Evolutionary conservation across 2,113 vertebrate species (phyloP), one percentile per base, ranked within the genome.

Genomic region (Pogona vitticeps): DNA sequence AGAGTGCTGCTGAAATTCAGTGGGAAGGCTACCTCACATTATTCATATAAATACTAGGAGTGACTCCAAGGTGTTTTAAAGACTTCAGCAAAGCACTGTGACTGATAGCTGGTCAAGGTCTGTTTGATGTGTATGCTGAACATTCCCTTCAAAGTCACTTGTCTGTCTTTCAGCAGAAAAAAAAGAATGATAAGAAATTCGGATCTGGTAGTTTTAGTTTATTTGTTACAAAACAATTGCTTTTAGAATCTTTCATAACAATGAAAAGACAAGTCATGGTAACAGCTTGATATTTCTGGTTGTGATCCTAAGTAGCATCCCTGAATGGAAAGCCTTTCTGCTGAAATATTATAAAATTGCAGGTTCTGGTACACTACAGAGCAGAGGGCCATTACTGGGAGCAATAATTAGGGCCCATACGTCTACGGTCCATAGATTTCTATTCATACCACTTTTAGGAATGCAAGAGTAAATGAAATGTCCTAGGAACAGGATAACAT

Each of bases 91-190:
- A 63, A 78, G 40, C 23, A 46, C 9, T 83, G 38, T 2, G 18
- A 81, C 83, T 6, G 80, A 82, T 58, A 58, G 88, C 87, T 92
- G 85, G 33, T 79, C 82, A 90, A 88, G 76, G 82, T 61, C 65
- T 28, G 85, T 0, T 20, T 52, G 40, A 82, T 83, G 87, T 90
- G 76, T n/a, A 20, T 61, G 42, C 58, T 86, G 88, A 86, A 88
- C 82, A 91, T 17, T 80, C 90, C 78, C 84, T 63, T 80, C 31
- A 63, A 65, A 38, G 28, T 6, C 5, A 14, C 38, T 13, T 59
- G 15, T 26, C 26, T 36, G 38, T 36, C 42, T 86, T 88, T 87
- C 78, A 89, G 86, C 80, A 90, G 17, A 71, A 56, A 89, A 70
- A 78, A 20, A 75, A 83, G 0, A 1, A 21, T 82, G 82, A 46